A percentile compares a stretch with the other conserved stretches of the same genome.
Evolutionary conservation across 2,797 vertebrate species (phyloP).

Genomic region (Microctenopoma stevenorrisi): DNA sequence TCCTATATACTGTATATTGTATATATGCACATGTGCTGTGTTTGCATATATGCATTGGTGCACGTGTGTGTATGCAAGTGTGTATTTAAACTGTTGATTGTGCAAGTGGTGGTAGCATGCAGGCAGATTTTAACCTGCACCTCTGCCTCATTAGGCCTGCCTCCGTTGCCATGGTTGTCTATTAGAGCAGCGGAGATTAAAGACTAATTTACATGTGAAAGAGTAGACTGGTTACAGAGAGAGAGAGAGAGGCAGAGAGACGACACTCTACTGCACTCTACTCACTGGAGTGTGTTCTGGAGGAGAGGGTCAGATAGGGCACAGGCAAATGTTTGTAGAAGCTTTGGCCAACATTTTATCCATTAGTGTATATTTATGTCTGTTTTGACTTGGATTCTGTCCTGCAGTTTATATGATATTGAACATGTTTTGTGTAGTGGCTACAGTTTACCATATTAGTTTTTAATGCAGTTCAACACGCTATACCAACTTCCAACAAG

Average conservation of each 20-base stretch:
- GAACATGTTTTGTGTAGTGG: neutral
- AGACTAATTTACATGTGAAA: slow-evolving; percentile 87
- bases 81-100: slow-evolving; percentile 72
- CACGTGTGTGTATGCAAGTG: slow-evolving; percentile 21
- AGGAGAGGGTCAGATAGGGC: slow-evolving; percentile 63
- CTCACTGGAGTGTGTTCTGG: slow-evolving; percentile 55
- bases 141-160: slow-evolving; percentile 85
- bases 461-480: slow-evolving; percentile 1
- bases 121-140: slow-evolving; percentile 81
- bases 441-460: neutral
- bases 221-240: slow-evolving; percentile 56
- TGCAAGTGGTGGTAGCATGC: slow-evolving; percentile 62
- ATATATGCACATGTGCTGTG: neutral
- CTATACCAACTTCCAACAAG: neutral
- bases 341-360: slow-evolving; percentile 58
- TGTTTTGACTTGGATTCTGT: neutral
- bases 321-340: slow-evolving; percentile 64
- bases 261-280: slow-evolving; percentile 39
- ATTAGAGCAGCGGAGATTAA: slow-evolving; percentile 85
- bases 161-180: slow-evolving; percentile 87
- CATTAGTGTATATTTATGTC: slow-evolving; percentile 34
- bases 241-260: slow-evolving; percentile 47
- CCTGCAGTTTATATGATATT: neutral
- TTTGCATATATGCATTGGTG: slow-evolving; percentile 4
- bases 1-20: neutral